A percentile compares a stretch with the other conserved stretches of the same genome.
phyloP scores from a whole-genome alignment of 2,113 vertebrate genomes.

The Microtus oregoni region DNA sequence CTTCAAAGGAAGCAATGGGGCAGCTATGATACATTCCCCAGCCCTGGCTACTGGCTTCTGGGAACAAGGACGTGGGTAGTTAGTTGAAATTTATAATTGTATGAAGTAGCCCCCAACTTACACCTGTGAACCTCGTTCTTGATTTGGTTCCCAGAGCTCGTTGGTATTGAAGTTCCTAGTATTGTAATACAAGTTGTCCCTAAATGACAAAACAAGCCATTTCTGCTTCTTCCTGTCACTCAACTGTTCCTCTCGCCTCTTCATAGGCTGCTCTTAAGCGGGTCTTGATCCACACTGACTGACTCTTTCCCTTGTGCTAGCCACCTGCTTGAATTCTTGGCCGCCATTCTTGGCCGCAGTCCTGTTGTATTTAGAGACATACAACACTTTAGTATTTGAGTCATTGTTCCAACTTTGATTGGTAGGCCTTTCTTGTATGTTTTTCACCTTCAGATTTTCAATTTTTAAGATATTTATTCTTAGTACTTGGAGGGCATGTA shows the following conservation, averaged over 20 bases:
- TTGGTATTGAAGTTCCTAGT: neutral
- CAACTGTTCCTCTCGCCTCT: no score
- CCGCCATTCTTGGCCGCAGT: neutral
- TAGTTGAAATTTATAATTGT: neutral
- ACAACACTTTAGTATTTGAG: neutral
- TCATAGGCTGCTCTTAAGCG: neutral
- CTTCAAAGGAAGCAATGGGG: neutral
- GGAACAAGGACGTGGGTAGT: neutral
- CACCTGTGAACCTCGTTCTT: neutral
- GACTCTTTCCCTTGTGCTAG: neutral
- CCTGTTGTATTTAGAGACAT: neutral
- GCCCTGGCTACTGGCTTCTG: neutral
- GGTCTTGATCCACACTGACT: neutral
- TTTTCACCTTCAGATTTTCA: conserved; percentile 52
- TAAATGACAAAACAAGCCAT: neutral
- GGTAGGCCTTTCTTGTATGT: neutral
- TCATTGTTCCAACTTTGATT: neutral
- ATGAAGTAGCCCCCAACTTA: neutral
- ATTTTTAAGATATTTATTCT: neutral
- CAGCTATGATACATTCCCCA: neutral
- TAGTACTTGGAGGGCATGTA: no score
- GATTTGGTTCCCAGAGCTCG: neutral
- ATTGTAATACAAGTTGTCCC: neutral
- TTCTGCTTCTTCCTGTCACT: neutral
- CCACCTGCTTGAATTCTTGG: conserved; percentile 11